A percentile compares a stretch with the other conserved stretches of the same genome.
phyloP scores from a whole-genome alignment of 1,140 invertebrate species.

The Drosophila erecta region DNA sequence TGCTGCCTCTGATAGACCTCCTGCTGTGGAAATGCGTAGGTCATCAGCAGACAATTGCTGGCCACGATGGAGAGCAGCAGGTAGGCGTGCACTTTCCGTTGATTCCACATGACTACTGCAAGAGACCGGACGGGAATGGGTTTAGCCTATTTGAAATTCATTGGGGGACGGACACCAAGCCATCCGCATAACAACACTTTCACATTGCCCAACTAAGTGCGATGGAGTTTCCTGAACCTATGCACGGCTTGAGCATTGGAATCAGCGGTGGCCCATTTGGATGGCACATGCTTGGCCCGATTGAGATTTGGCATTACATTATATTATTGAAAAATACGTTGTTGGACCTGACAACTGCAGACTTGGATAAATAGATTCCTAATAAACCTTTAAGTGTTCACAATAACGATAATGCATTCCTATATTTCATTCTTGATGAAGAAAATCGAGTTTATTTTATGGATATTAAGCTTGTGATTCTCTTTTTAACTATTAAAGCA shows the following conservation, averaged over 20 bases:
- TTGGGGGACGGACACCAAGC: not conserved
- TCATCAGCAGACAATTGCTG: slow-evolving; percentile 85
- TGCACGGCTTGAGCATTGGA: slow-evolving; percentile 46
- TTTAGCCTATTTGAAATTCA: slow-evolving; percentile 45
- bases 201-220: slow-evolving; percentile 37
- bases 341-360: no score
- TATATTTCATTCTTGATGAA: not conserved
- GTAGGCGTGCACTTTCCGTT: slow-evolving; percentile 84
- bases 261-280: slow-evolving; percentile 34
- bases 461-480: no score
- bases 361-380: no score
- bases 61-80: slow-evolving; percentile 84
- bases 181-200: slow-evolving; percentile 68
- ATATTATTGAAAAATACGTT: not conserved
- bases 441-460: not conserved
- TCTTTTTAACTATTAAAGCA: not conserved
- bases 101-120: slow-evolving; percentile 83
- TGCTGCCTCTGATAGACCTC: slow-evolving; percentile 72
- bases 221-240: slow-evolving; percentile 48
- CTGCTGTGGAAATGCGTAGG: slow-evolving; percentile 85
- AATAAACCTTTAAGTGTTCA: no score
- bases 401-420: not conserved
- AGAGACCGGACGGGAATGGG: slow-evolving; percentile 26
- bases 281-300: slow-evolving; percentile 35
- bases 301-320: slow-evolving; percentile 15